phyloP scores from a whole-genome alignment of 2,113 vertebrate genomes.

The Clarias gariepinus region DNA sequence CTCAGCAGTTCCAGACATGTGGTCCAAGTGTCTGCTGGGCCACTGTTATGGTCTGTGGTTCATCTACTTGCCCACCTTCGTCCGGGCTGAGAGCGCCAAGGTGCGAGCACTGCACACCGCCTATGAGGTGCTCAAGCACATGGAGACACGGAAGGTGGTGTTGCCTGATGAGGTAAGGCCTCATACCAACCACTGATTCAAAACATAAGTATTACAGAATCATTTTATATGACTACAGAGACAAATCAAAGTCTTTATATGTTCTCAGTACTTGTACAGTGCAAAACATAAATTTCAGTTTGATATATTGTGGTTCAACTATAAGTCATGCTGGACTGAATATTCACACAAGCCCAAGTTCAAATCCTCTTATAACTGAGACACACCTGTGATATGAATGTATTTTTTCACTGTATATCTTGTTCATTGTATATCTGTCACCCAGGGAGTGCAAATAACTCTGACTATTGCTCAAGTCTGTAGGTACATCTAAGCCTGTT shows the following conservation, averaged over 20 bases:
- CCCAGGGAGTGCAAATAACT: neutral
- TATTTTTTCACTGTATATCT: too few relatives aligned
- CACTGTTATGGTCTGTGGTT: slow-evolving; percentile 97
- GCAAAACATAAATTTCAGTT: neutral
- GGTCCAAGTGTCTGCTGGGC: slow-evolving; percentile 89
- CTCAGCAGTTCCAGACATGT: slow-evolving; percentile 82
- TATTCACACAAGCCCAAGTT: neutral
- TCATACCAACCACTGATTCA: neutral
- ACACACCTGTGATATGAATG: neutral
- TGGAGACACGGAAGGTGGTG: slow-evolving; percentile 90
- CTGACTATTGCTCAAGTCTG: neutral
- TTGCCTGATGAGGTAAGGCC: slow-evolving; percentile 85
- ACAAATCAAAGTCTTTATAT: neutral
- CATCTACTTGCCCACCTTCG: slow-evolving; percentile 88
- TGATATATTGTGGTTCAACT: neutral
- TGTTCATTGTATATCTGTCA: too few relatives aligned
- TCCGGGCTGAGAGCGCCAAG: slow-evolving; percentile 78
- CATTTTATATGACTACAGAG: neutral
- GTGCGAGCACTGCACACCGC: slow-evolving; percentile 84
- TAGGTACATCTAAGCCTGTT: neutral
- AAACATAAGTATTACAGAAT: neutral
- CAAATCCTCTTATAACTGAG: neutral
- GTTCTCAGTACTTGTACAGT: neutral
- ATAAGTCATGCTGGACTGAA: neutral
- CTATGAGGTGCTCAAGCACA: slow-evolving; percentile 89